Conservation (phyloP, 1,140 invertebrate species). For the Cotesia vestalis region DNA sequence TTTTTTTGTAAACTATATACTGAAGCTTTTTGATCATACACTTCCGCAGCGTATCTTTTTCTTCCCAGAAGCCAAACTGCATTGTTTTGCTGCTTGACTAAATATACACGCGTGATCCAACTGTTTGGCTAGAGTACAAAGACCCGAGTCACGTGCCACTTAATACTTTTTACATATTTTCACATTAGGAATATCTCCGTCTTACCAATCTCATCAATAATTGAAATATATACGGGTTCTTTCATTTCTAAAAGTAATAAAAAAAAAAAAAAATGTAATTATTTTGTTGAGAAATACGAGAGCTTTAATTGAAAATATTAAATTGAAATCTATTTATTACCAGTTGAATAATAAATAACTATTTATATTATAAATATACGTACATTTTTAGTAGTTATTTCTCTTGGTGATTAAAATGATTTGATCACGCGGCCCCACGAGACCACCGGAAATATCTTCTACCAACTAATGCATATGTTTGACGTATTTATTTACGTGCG, state of each 20-base stretch:
- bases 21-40: conserved; percentile 10
- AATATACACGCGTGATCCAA: conserved; percentile 58
- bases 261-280: conserved; percentile 3
- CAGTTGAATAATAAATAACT: too few relatives aligned
- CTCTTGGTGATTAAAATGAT: conserved; percentile 3
- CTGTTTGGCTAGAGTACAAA: conserved; percentile 54
- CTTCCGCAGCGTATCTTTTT: conserved; percentile 29
- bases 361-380: conserved; percentile 1
- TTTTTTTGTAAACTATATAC: too few relatives aligned
- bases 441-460: conserved; percentile 23
- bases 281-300: neutral
- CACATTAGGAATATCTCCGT: conserved; percentile 34
- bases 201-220: conserved; percentile 4
- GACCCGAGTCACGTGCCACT: conserved; percentile 54
- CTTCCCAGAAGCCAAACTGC: conserved; percentile 57
- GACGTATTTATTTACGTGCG: conserved; percentile 23
- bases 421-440: conserved; percentile 9
- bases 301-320: neutral
- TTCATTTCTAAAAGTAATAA: neutral
- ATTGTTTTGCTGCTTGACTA: conserved; percentile 57
- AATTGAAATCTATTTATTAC: neutral
- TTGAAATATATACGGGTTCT: neutral
- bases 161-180: conserved; percentile 50
- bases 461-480: conserved; percentile 13
- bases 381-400: neutral